Conservation (phyloP, 2,888 invertebrate genomes). For the Stenodema calcarata region DNA sequence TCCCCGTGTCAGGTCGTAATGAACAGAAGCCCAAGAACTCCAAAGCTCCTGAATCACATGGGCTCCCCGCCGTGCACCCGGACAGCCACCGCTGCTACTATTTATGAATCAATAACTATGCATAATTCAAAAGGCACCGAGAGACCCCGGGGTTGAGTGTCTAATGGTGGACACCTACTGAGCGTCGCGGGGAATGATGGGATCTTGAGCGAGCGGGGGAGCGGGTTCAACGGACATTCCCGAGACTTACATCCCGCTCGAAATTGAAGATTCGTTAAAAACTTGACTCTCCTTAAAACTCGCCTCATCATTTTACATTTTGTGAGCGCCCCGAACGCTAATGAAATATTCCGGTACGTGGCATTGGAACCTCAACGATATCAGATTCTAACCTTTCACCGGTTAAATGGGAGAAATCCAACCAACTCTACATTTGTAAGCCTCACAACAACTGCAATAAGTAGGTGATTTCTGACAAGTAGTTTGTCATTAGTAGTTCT, state of each 20-base stretch:
- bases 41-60: slow-evolving; percentile 18
- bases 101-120: slow-evolving; percentile 48
- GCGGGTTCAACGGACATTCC: not conserved
- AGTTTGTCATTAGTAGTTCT: no score
- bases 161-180: slow-evolving; percentile 42
- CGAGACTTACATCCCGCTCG: not conserved
- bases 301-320: not conserved
- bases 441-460: no score
- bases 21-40: slow-evolving; percentile 40
- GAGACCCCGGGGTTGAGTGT: not conserved
- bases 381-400: not conserved
- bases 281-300: not conserved
- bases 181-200: not conserved
- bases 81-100: slow-evolving; percentile 32
- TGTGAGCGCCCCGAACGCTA: not conserved
- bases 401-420: no score
- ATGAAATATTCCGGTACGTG: not conserved
- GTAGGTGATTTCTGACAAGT: no score
- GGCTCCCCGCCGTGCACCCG: slow-evolving; percentile 24
- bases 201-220: not conserved
- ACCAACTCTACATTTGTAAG: no score
- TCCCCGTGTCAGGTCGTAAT: slow-evolving; percentile 27
- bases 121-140: slow-evolving; percentile 35
- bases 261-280: not conserved
- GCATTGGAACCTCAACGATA: not conserved